phyloP scores from a whole-genome alignment of 2,888 invertebrate genomes.

The Therioaphis trifolii region DNA sequence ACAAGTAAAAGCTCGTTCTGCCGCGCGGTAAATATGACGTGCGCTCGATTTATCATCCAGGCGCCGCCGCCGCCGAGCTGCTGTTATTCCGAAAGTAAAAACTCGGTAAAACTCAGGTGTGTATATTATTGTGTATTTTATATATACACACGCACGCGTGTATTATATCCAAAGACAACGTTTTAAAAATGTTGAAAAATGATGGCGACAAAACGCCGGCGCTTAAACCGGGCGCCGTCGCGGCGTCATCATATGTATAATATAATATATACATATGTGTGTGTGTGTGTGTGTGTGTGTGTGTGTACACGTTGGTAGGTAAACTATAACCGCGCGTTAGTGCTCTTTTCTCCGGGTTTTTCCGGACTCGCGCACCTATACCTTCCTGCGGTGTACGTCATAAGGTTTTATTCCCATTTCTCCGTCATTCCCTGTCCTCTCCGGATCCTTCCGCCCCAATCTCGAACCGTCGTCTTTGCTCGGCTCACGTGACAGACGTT shows the following conservation, averaged over 20 bases:
- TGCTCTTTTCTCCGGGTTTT: too few relatives aligned
- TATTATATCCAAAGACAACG: constrained; percentile 31
- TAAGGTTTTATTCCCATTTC: too few relatives aligned
- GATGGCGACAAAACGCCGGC: constrained; percentile 44
- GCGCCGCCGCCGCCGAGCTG: not conserved
- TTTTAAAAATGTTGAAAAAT: constrained; percentile 47
- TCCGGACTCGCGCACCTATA: too few relatives aligned
- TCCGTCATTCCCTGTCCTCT: too few relatives aligned
- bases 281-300: not conserved
- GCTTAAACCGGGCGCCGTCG: constrained; percentile 1
- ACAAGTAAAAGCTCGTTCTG: constrained; percentile 54
- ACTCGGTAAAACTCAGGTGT: constrained; percentile 31
- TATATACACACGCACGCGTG: not conserved
- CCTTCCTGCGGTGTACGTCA: not conserved
- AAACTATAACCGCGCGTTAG: too few relatives aligned
- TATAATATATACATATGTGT: too few relatives aligned
- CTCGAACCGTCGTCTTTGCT: not conserved
- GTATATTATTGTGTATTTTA: too few relatives aligned
- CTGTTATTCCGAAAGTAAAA: constrained; percentile 22
- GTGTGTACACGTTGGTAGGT: too few relatives aligned
- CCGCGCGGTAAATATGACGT: constrained; percentile 28
- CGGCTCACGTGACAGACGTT: not conserved
- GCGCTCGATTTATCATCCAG: constrained; percentile 40
- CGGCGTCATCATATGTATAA: not conserved
- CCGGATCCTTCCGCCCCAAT: too few relatives aligned